Evolutionary conservation across 92 coral and sea anemone species (phyloP), one percentile per base, ranked within the genome.

Genomic region (Pocillopora grandis): DNA sequence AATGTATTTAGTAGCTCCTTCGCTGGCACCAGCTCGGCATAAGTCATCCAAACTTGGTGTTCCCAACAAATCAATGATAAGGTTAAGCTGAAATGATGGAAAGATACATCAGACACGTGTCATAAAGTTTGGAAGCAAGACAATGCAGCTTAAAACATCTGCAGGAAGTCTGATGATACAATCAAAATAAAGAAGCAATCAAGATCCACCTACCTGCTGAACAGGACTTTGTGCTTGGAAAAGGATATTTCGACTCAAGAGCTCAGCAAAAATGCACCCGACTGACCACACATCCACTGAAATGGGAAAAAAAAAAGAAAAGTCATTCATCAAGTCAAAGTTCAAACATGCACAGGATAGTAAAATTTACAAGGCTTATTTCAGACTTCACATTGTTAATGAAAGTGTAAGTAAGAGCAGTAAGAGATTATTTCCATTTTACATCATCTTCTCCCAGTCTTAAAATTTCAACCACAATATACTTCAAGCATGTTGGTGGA

Each of bases 281-380:
- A 97, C 99, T 65, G 99, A 97, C 99, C 99, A 97, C 72, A 97
- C 85, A 81, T 97, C 99, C 67, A 97, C 99, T 97, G 86, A 55
- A 94, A 73, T 5, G 33, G 19, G 11, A 71, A 56, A 33, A 62
- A 33, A 62, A 23, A 3, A 42, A 42, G 4, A 7, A 42, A 42
- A 42, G 4, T 42, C 52, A 42, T 3, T 42, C 4, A 42, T 42
- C 52, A 42, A 42, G 16, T 5, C 10, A 59, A 12, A 59, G 62
- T 12, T 59, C 14, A 10, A 2, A 59, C 62, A 59, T 10, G 5
- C 55, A 16, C 18, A 66, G 52, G 8, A 42, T 42, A 7, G 8
- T 7, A 42, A 42, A 42, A 42, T 42, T 42, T 42, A 42, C 5
- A 42, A 42, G 52, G 52, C 52, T 7, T 7, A 42, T 7, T 42